Evolutionary conservation across 2,113 vertebrate genomes (phyloP).

Genomic region (Plotosus lineatus): DNA sequence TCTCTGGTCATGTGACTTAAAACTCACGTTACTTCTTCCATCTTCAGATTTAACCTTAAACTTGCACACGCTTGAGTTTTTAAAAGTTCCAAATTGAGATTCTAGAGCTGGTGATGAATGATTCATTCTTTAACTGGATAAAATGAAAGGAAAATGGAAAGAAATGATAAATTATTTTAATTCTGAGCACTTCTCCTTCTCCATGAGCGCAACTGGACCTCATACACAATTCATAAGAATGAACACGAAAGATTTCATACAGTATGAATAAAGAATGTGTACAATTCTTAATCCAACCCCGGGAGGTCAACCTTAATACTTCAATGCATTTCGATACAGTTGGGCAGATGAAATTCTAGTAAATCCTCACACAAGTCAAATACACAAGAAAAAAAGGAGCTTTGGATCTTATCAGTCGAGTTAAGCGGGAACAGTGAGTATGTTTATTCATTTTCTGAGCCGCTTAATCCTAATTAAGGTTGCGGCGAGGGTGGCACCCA

Average conservation of each 20-base stretch:
- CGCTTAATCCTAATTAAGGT: too few relatives aligned
- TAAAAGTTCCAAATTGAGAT: neutral
- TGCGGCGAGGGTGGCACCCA: too few relatives aligned
- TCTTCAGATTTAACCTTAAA: neutral
- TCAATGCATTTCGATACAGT: too few relatives aligned
- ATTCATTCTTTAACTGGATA: neutral
- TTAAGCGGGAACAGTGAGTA: too few relatives aligned
- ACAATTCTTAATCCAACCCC: neutral
- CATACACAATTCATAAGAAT: constrained; percentile 5
- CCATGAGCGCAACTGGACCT: neutral
- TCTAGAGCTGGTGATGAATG: neutral
- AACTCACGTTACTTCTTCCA: too few relatives aligned
- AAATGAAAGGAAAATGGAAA: neutral
- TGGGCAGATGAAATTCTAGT: too few relatives aligned
- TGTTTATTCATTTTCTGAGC: too few relatives aligned
- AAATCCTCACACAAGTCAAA: too few relatives aligned
- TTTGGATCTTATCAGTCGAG: too few relatives aligned
- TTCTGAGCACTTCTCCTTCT: neutral
- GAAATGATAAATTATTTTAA: constrained; percentile 1
- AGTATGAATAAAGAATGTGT: neutral
- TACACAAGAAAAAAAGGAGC: too few relatives aligned
- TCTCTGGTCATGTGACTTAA: neutral
- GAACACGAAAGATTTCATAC: neutral
- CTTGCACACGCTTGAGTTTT: neutral
- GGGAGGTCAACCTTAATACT: neutral